Conservation (phyloP, 1,140 invertebrate genomes). For the Meloidogyne exigua region DNA sequence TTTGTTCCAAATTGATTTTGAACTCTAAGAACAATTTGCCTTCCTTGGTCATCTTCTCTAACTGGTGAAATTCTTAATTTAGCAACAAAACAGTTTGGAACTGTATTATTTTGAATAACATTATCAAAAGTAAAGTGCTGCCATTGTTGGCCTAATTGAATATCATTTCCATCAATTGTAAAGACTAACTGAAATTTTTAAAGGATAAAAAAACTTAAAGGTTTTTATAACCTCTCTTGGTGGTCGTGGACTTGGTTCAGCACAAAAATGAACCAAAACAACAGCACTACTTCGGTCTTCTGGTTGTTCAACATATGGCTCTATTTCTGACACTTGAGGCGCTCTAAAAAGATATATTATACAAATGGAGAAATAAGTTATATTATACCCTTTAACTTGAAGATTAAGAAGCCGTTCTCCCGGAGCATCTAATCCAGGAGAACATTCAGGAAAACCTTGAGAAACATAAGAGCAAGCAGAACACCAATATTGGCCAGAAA, state of each 20-base stretch:
- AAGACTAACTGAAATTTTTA: constrained; percentile 45
- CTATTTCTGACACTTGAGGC: constrained; percentile 46
- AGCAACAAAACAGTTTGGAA: constrained; percentile 59
- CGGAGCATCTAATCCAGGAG: constrained; percentile 44
- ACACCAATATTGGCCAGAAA: constrained; percentile 62
- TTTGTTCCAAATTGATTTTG: constrained; percentile 58
- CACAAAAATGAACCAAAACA: constrained; percentile 60
- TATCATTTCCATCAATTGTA: constrained; percentile 58
- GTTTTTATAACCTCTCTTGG: constrained; percentile 45
- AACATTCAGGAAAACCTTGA: constrained; percentile 59
- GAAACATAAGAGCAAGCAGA: constrained; percentile 63
- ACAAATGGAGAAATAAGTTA: too few species aligned
- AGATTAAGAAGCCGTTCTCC: constrained; percentile 49
- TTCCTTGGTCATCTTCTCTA: constrained; percentile 55
- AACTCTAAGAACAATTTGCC: constrained; percentile 60
- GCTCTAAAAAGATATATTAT: constrained; percentile 7
- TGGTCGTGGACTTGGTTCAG: constrained; percentile 57
- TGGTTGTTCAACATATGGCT: constrained; percentile 57
- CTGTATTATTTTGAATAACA: constrained; percentile 57
- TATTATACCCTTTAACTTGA: constrained; percentile 54
- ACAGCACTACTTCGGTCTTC: constrained; percentile 46
- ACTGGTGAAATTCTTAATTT: constrained; percentile 56
- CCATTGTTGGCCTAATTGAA: constrained; percentile 60
- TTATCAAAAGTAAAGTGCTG: constrained; percentile 62
- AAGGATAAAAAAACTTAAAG: not conserved